Evolutionary conservation across 2,797 vertebrate genomes (phyloP).

Genomic region (Scolopax rusticola): DNA sequence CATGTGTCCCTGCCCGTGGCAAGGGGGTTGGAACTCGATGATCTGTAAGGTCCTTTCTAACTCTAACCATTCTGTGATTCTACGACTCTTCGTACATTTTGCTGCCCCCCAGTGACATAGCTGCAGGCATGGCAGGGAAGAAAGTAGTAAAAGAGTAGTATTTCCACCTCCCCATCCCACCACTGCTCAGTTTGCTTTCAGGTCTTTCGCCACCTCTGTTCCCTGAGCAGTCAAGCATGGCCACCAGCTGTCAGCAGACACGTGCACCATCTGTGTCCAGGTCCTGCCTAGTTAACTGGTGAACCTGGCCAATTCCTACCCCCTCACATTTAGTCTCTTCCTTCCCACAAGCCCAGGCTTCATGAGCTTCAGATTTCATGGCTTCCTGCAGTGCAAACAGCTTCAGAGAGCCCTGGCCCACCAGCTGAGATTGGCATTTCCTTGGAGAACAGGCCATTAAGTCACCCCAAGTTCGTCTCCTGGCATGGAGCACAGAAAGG

Average conservation of each 20-base stretch:
- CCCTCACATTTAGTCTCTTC: neutral
- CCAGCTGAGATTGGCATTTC: neutral
- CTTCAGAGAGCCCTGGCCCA: neutral
- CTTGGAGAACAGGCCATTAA: neutral
- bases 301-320: neutral
- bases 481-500: neutral
- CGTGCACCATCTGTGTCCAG: neutral
- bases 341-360: neutral
- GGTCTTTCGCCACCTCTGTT: neutral
- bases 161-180: neutral
- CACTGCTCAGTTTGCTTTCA: neutral
- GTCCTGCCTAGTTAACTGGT: neutral
- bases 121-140: rapidly evolving
- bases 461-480: neutral
- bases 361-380: neutral
- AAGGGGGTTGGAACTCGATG: too few species aligned
- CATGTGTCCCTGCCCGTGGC: rapidly evolving
- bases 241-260: neutral
- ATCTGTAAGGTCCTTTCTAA: too few species aligned
- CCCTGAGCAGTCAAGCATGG: neutral
- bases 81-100: neutral
- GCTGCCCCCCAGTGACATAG: neutral
- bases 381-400: neutral
- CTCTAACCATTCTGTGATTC: too few species aligned
- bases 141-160: neutral